A percentile compares a stretch with the other conserved stretches of the same genome.
These are phyloP conservation scores for Sebastes fasciatus DNA, from an alignment of 2,113 vertebrate genomes.

Conservation along the genomic window DNA sequence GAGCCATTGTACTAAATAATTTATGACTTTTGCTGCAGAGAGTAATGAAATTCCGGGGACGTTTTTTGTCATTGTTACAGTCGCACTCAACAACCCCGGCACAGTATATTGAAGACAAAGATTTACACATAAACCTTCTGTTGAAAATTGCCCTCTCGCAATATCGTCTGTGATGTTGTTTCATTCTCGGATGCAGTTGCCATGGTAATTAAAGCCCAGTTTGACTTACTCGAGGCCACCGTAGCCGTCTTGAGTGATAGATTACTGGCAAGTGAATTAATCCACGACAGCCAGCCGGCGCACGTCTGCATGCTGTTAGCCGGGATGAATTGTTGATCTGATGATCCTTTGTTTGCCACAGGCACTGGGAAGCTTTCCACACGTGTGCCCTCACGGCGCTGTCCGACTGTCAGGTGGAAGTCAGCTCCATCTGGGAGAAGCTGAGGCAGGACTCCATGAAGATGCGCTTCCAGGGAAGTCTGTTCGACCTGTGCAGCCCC, in stretches of 20 bases:
- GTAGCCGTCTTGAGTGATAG: slow-evolving; percentile 47
- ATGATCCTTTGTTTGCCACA: slow-evolving; percentile 69
- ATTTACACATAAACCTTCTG: slow-evolving; percentile 59
- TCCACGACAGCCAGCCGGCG: slow-evolving; percentile 31
- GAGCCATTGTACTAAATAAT: slow-evolving; percentile 79
- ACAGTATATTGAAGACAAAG: slow-evolving; percentile 52
- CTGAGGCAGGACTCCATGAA: slow-evolving; percentile 84
- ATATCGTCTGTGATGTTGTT: slow-evolving; percentile 67
- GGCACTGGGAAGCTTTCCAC: slow-evolving; percentile 88
- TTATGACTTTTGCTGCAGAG: slow-evolving; percentile 77
- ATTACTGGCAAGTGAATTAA: slow-evolving; percentile 58
- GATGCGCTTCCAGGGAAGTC: slow-evolving; percentile 84
- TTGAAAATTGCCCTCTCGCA: slow-evolving; percentile 45
- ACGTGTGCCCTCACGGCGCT: slow-evolving; percentile 77
- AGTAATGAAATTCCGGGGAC: slow-evolving; percentile 78
- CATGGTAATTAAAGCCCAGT: slow-evolving; percentile 72
- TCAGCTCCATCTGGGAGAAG: slow-evolving; percentile 83
- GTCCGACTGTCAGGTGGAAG: slow-evolving; percentile 84
- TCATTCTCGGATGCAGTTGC: slow-evolving; percentile 67
- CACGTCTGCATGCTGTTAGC: slow-evolving; percentile 22
- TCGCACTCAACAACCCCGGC: slow-evolving; percentile 36
- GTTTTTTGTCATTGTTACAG: slow-evolving; percentile 70
- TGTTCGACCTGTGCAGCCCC: slow-evolving; percentile 85
- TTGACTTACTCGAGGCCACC: slow-evolving; percentile 54
- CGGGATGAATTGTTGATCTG: slow-evolving; percentile 38